Evolutionary conservation across 2,888 invertebrate genomes (phyloP).

Genomic region (Drosophila gaucha): DNA sequence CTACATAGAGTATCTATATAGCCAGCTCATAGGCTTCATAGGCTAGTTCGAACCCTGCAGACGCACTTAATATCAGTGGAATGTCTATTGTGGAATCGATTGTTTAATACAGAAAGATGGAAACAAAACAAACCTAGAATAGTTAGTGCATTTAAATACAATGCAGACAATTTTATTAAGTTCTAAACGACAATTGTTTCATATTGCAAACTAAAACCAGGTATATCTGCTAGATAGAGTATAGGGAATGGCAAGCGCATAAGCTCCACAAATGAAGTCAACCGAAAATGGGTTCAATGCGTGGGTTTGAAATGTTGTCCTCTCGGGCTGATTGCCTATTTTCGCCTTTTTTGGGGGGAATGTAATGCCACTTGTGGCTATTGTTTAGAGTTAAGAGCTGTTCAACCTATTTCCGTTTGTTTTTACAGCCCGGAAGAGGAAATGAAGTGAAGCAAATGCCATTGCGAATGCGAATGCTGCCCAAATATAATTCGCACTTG

Average conservation of each 20-base stretch:
- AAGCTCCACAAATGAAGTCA: constrained; percentile 63
- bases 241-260: constrained; percentile 14
- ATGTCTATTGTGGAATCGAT: no score
- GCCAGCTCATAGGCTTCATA: no score
- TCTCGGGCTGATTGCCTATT: constrained; percentile 22
- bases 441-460: constrained; percentile 57
- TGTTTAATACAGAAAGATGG: no score
- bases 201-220: not conserved
- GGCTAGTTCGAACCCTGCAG: not conserved
- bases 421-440: constrained; percentile 60
- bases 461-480: constrained; percentile 5
- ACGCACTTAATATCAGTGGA: not conserved
- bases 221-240: not conserved
- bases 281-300: constrained; percentile 65
- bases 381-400: constrained; percentile 40
- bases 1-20: not conserved
- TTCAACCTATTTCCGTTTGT: constrained; percentile 31
- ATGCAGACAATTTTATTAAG: constrained; percentile 4
- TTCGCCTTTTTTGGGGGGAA: not conserved
- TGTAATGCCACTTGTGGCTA: constrained; percentile 47
- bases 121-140: no score
- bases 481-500: constrained; percentile 33
- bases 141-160: not conserved
- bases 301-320: constrained; percentile 3
- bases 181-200: not conserved